phyloP scores from a whole-genome alignment of 2,113 vertebrate species.

The Serinus canaria region DNA sequence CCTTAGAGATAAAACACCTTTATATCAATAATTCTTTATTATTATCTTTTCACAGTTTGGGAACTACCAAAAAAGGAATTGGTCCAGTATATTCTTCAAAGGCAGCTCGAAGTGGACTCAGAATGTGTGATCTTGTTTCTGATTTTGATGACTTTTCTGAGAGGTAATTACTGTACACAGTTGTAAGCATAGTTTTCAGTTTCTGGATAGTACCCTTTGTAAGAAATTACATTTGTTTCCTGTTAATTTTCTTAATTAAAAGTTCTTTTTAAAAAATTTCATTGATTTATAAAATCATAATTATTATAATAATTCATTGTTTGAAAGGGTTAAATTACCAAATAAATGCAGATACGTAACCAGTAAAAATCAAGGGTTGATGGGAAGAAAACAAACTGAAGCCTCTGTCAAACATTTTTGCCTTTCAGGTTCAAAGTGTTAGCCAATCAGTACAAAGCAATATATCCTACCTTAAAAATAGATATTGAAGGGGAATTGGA shows the following conservation, averaged over 20 bases:
- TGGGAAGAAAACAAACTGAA: neutral
- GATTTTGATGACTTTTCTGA: slow-evolving; percentile 95
- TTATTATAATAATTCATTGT: neutral
- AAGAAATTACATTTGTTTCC: neutral
- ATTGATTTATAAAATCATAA: too few species aligned
- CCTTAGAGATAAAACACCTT: neutral
- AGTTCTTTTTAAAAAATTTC: too few species aligned
- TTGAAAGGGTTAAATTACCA: neutral
- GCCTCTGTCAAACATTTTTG: neutral
- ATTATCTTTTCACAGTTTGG: slow-evolving; percentile 80
- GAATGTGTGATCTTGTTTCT: slow-evolving; percentile 95
- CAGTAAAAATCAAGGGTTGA: neutral
- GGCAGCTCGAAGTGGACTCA: slow-evolving; percentile 92
- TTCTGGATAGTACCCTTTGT: neutral
- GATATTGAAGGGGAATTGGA: slow-evolving; percentile 91
- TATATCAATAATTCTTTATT: slow-evolving; percentile 8
- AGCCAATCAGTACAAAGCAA: slow-evolving; percentile 91
- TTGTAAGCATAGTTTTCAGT: neutral
- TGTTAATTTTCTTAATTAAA: neutral
- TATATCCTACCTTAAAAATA: slow-evolving; percentile 93
- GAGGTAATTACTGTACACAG: slow-evolving; percentile 75
- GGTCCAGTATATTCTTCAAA: slow-evolving; percentile 97
- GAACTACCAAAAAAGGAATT: slow-evolving; percentile 97
- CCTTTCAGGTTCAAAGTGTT: slow-evolving; percentile 89
- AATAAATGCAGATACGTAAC: neutral